These are phyloP conservation scores for Actias luna DNA, from an alignment of 2,888 invertebrate genomes.

Conservation along the genomic window DNA sequence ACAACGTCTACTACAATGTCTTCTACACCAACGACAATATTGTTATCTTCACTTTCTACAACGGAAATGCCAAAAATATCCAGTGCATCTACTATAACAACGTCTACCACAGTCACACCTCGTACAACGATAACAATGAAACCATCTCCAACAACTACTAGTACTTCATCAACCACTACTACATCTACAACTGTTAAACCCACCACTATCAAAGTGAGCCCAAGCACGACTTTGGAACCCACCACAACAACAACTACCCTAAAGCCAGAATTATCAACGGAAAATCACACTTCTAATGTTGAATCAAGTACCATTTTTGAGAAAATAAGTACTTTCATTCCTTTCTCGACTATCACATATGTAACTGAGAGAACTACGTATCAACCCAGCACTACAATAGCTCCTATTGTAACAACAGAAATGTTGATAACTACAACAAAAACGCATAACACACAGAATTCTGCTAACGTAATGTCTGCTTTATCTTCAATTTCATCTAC, in stretches of 20 bases:
- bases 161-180: constrained; percentile 11
- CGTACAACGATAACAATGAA: constrained; percentile 27
- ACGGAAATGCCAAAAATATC: not conserved
- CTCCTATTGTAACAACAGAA: constrained; percentile 23
- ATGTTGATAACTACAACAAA: constrained; percentile 30
- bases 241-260: constrained; percentile 18
- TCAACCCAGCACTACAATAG: constrained; percentile 36
- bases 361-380: constrained; percentile 50
- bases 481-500: constrained; percentile 30
- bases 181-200: constrained; percentile 24
- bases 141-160: constrained; percentile 16
- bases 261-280: constrained; percentile 13
- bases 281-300: constrained; percentile 17
- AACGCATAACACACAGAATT: constrained; percentile 27
- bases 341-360: constrained; percentile 55
- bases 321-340: constrained; percentile 60
- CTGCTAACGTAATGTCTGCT: not conserved
- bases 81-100: not conserved
- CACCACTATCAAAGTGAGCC: constrained; percentile 28
- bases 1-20: constrained; percentile 27
- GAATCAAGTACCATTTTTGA: constrained; percentile 37
- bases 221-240: constrained; percentile 25
- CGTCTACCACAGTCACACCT: constrained; percentile 19
- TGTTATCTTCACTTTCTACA: constrained; percentile 21
- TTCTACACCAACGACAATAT: constrained; percentile 26